Percentiles rank a stretch among this genome's conserved stretches.
Conservation (phyloP, 2,113 vertebrate species). For the Acrocephalus arundinaceus region DNA sequence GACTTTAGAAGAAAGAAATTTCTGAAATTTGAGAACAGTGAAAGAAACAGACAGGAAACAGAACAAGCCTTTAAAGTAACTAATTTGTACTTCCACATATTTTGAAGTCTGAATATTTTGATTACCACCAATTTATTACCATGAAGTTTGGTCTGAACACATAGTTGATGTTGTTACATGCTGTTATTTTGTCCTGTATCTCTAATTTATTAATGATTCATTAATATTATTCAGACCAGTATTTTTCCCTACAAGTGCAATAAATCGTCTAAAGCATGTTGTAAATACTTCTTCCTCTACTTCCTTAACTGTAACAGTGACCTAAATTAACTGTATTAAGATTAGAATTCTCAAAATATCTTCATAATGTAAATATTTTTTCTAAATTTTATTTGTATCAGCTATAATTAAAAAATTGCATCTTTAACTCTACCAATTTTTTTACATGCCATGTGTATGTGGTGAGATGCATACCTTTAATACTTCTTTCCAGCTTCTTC, state of each 20-base stretch:
- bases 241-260: neutral
- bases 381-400: neutral
- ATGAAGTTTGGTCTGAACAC: neutral
- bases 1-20: neutral
- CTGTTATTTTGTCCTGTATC: neutral
- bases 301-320: neutral
- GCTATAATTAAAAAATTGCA: neutral
- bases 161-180: neutral
- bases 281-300: neutral
- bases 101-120: neutral
- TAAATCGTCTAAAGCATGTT: neutral
- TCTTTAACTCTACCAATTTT: neutral
- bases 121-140: neutral
- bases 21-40: neutral
- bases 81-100: neutral
- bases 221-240: neutral
- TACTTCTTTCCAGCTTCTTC: neutral
- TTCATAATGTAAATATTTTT: neutral
- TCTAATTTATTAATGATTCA: neutral
- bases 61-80: neutral
- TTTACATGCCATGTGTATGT: rapidly evolving
- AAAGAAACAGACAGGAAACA: neutral
- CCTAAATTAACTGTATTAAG: neutral
- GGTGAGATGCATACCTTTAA: rapidly evolving
- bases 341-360: neutral